phyloP scores from a whole-genome alignment of 2,113 vertebrate genomes.

The Paralichthys olivaceus region DNA sequence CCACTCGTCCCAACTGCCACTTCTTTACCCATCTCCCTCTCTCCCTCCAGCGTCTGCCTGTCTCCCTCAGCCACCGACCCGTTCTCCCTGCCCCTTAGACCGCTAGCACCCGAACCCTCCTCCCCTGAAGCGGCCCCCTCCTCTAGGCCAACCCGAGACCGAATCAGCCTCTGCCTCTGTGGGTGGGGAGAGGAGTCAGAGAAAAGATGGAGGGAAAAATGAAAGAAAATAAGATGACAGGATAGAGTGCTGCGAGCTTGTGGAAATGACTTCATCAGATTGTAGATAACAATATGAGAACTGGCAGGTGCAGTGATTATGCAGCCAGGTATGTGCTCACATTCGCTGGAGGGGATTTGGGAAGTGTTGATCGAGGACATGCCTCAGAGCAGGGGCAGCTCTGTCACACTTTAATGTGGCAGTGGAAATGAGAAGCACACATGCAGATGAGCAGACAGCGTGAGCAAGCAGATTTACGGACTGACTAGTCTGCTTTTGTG shows the following conservation, averaged over 20 bases:
- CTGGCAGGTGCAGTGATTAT: conserved; percentile 17
- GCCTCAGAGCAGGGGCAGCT: conserved; percentile 22
- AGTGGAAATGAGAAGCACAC: conserved; percentile 38
- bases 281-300: conserved; percentile 1
- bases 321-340: conserved; percentile 34
- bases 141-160: conserved; percentile 63
- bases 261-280: conserved; percentile 15
- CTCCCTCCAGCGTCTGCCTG: conserved; percentile 62
- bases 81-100: conserved; percentile 72
- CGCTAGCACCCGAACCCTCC: conserved; percentile 47
- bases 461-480: conserved; percentile 32
- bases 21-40: conserved; percentile 54
- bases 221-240: neutral
- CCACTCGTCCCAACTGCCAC: conserved; percentile 16
- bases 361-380: conserved; percentile 30
- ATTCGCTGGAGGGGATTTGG: conserved; percentile 33
- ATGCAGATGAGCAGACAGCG: conserved; percentile 52
- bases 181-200: conserved; percentile 1
- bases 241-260: conserved; percentile 3
- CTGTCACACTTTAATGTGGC: conserved; percentile 39
- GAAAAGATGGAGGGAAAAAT: neutral
- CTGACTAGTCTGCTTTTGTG: conserved; percentile 28
- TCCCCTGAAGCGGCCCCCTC: conserved; percentile 57
- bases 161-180: conserved; percentile 84
- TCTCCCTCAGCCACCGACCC: conserved; percentile 67